Base-by-base conservation (phyloP, 2,888 invertebrate genomes). In the Cephus nigrinus region DNA sequence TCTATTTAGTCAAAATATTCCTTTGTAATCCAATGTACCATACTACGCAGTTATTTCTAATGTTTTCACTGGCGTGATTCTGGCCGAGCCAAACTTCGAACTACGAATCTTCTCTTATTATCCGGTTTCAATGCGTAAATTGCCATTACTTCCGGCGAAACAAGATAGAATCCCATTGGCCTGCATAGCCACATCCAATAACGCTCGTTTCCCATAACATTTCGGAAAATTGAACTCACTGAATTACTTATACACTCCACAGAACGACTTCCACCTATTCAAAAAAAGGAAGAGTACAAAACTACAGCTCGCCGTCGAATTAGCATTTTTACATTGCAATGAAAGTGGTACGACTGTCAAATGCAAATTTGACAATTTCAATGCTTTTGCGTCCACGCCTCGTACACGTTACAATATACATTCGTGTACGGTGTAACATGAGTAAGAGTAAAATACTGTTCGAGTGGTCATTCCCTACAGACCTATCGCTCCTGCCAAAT, bases 351-450 rank as follows among this genome's bases (percentile, higher is more conserved):
- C 55, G 55, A 55, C 55, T 55, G 23, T 55, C 55, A 23, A 55
- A 55, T 55, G 55, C 23, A 55, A 55, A 55, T 55, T 55, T 55
- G 55, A 55, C 55, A 55, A 55, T 55, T 55, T 55, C 23, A 23
- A 77, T 77, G 77, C 76, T 79, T 81, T 75, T 23, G 73, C 79
- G 68, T 36, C 74, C 76, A 76, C 73, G 23, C 55, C 55, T 55
- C 55, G 23, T 55, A 23, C 9, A 55, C 55, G 55, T 55, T 9
- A 55, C 23, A 1, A 2, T 55, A 55, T 23, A 55, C 55, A 23
- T 55, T 9, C 23, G 9, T 55, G 9, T 55, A 55, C 23, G 9
- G 55, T 23, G 9, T 23, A 55, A 23, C 55, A 55, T 9, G 23
- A 23, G 23, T 23, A 23, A 55, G 23, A 23, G 23, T 55, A 23